Conservation (phyloP, 2,888 invertebrate species). For the Capitulum mitella region DNA sequence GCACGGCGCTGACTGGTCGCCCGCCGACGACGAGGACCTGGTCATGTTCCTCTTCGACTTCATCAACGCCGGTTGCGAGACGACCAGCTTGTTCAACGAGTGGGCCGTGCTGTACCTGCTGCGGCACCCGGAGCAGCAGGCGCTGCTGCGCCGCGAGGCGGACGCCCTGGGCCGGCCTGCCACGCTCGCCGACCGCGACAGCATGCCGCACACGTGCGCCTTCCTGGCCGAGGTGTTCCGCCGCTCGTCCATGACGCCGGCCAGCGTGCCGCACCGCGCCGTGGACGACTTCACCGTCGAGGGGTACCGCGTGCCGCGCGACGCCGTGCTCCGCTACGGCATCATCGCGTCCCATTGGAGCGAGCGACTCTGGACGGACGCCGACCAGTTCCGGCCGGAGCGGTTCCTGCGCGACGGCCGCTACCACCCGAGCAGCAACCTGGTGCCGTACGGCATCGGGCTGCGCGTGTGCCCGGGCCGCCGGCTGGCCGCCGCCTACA, state of each 20-base stretch:
- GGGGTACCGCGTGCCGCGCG: neutral
- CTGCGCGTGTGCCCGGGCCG: neutral
- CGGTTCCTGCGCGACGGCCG: neutral
- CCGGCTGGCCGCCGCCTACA: neutral
- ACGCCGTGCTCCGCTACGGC: neutral
- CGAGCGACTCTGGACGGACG: neutral
- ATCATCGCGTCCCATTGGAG: neutral
- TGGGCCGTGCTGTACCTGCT: neutral
- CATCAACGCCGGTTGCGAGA: conserved; percentile 5
- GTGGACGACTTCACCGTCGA: neutral
- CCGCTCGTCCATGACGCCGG: neutral
- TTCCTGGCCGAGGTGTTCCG: neutral
- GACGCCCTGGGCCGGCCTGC: neutral
- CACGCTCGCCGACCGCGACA: neutral
- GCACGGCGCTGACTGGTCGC: neutral
- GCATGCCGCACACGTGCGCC: neutral
- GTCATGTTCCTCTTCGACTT: neutral
- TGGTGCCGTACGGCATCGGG: neutral
- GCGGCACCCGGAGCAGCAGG: neutral
- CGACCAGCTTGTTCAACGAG: neutral
- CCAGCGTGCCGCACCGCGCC: neutral
- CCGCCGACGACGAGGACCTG: neutral
- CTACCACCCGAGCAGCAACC: neutral
- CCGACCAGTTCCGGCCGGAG: neutral
- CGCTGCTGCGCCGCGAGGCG: neutral